Evolutionary conservation across 2,797 vertebrate genomes (phyloP).

Genomic region (Pangasius mekongensis): DNA sequence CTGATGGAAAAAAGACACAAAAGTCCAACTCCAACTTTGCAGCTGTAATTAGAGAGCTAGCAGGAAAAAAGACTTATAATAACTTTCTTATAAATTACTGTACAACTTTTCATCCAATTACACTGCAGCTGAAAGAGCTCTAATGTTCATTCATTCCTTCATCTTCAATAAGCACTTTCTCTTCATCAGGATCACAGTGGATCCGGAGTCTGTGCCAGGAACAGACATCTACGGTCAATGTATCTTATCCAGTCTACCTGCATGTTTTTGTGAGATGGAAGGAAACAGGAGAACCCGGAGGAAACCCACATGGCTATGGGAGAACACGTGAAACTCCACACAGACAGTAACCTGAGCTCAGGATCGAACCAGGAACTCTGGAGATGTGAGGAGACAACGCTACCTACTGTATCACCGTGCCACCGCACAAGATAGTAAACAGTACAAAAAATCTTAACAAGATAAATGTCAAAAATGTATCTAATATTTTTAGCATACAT

Average conservation of each 20-base stretch:
- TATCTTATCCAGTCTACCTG: background rate
- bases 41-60: constrained; percentile 24
- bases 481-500: too few species aligned
- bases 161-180: background rate
- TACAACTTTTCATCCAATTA: background rate
- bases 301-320: background rate
- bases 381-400: background rate
- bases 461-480: background rate
- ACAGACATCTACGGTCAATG: background rate
- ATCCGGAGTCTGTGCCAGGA: background rate
- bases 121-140: background rate
- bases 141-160: background rate
- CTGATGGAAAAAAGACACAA: background rate
- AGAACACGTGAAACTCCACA: background rate
- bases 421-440: background rate
- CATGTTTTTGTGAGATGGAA: background rate
- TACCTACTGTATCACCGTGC: background rate
- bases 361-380: background rate
- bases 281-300: background rate
- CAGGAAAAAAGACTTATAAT: constrained; percentile 9
- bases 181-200: background rate
- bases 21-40: background rate
- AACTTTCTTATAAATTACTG: background rate
- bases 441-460: background rate
- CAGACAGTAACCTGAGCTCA: background rate